Conservation (phyloP, 2,113 vertebrate species). For the Fukomys damarensis region DNA sequence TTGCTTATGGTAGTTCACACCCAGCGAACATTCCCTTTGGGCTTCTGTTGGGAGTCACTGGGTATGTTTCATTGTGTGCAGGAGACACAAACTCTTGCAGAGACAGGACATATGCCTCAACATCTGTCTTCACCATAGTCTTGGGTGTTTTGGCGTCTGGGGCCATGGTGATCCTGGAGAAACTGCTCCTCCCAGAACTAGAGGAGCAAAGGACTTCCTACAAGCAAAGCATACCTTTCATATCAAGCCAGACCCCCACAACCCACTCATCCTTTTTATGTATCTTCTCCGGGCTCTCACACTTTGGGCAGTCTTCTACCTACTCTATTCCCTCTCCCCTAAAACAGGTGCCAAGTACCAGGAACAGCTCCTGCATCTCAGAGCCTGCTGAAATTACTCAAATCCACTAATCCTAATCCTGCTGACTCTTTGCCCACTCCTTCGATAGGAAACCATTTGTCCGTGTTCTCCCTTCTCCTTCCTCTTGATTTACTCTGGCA, state of each 20-base stretch:
- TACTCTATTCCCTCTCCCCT: neutral
- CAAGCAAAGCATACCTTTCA: neutral
- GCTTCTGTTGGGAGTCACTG: neutral
- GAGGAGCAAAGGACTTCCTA: neutral
- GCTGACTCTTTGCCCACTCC: no score
- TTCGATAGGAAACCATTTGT: neutral
- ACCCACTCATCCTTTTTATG: rapidly evolving
- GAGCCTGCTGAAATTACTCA: neutral
- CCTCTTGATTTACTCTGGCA: neutral
- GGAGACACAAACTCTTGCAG: neutral
- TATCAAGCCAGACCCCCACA: neutral
- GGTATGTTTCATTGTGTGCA: neutral
- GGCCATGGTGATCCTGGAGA: neutral
- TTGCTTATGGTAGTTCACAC: neutral
- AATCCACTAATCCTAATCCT: neutral
- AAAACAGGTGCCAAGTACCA: neutral
- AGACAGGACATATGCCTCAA: neutral
- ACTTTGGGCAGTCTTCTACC: no score
- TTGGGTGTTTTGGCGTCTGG: neutral
- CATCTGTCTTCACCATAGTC: neutral
- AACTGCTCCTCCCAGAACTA: neutral
- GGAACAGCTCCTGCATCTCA: neutral
- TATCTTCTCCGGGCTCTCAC: neutral
- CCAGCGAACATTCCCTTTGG: neutral
- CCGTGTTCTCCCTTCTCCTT: no score